Percentiles rank a stretch among this genome's conserved stretches.
Conservation (phyloP, 2,888 invertebrate genomes). For the Megaustenia siamemsis region DNA sequence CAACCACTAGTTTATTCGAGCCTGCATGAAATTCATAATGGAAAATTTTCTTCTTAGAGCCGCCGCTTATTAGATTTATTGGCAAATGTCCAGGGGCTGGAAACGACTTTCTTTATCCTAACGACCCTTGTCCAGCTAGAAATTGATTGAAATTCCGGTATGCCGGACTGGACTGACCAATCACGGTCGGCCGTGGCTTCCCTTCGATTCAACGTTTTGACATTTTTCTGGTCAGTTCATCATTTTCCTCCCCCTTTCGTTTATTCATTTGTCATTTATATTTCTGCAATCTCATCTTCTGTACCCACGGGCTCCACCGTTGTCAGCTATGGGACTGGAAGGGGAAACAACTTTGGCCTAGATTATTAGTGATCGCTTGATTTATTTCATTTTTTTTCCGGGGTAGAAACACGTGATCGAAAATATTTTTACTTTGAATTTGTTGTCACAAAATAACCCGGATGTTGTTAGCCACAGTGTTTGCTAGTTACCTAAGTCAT, state of each 20-base stretch:
- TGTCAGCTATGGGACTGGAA: background rate
- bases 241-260: constrained; percentile 19
- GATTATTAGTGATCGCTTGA: background rate
- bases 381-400: no score
- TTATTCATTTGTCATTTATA: constrained; percentile 16
- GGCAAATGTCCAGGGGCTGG: constrained; percentile 51
- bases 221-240: constrained; percentile 39
- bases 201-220: constrained; percentile 45
- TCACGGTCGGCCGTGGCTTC: constrained; percentile 35
- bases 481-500: constrained; percentile 13
- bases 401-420: no score
- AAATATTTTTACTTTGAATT: background rate
- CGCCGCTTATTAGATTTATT: constrained; percentile 55
- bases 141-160: constrained; percentile 54
- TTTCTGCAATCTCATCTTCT: constrained; percentile 19
- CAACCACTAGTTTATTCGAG: constrained; percentile 26
- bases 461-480: background rate
- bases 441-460: background rate
- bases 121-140: constrained; percentile 54
- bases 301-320: background rate
- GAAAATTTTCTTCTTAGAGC: constrained; percentile 51
- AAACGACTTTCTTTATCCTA: constrained; percentile 48
- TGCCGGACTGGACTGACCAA: constrained; percentile 18
- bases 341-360: background rate
- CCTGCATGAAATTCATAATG: constrained; percentile 56